Base-by-base conservation (phyloP, 1,140 invertebrate genomes). In the Apis mellifera region DNA sequence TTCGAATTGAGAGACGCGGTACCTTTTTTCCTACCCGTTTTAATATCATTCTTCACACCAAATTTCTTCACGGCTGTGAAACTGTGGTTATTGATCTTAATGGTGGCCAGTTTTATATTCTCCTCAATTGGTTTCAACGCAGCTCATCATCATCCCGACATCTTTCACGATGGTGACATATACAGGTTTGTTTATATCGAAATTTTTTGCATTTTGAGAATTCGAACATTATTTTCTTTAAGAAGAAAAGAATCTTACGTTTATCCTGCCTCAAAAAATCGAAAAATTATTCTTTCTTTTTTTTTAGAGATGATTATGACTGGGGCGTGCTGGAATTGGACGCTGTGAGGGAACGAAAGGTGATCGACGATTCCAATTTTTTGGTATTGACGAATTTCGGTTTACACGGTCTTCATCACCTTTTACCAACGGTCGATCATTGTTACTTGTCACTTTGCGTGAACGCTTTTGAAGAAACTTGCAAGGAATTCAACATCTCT, bases 391-490 rank as follows among this genome's bases (percentile, higher is more conserved):
- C 96, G 0, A 95, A 95, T 83, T 98, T 97, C 85, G 97, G 97
- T 13, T 96, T 96, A 59, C 97, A 98, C 91, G 93, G 94, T 1
- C 92, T 98, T 1, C 97, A 98, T 90, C 97, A 98, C 94, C 93
- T 98, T 1, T 96, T 98, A 85, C 97, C 97, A 0, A 97, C 97
- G 0, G 89, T 98, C 21, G 97, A 98, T 90, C 97, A 98, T 87
- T 95, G 95, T 0, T 95, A 96, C 71, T 92, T 98, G 32, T 93
- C 95, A 4, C 91, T 95, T n/a, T 93, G 97, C 17, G 94, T 96
- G 86, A 95, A 96, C 0, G 92, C 96, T 17, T 95, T 97, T 54
- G 86, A 96, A 21, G 91, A 97, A 86, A 96, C 96, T 1, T 96
- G 96, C 77, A 90, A 95, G 68, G 95, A 98, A 90, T 98, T 97